Evolutionary conservation across 2,888 invertebrate genomes (phyloP).

Genomic region (Ganaspis brasiliensis): DNA sequence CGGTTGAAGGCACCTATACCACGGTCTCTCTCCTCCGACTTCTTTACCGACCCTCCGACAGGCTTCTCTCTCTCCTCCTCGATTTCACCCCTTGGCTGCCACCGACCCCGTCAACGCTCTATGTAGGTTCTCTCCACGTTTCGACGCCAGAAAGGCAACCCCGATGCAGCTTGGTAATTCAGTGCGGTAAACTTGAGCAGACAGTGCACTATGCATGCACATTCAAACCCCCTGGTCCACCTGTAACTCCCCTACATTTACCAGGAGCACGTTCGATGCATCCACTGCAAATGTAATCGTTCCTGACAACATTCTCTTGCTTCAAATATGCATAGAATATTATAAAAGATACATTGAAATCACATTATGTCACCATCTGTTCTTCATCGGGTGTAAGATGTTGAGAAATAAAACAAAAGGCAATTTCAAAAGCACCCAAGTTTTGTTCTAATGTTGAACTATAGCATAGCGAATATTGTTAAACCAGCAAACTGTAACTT

Average conservation of each 20-base stretch:
- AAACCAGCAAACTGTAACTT: too few species aligned
- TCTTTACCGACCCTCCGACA: constrained; percentile 46
- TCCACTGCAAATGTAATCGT: constrained; percentile 25
- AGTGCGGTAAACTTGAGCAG: constrained; percentile 67
- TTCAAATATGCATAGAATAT: constrained; percentile 28
- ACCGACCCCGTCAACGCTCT: constrained; percentile 46
- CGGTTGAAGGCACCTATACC: constrained; percentile 73
- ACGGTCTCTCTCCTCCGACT: constrained; percentile 50
- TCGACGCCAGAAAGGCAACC: constrained; percentile 51
- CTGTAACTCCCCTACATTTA: constrained; percentile 54
- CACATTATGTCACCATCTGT: not conserved
- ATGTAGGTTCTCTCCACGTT: constrained; percentile 39
- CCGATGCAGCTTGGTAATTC: constrained; percentile 64
- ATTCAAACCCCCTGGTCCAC: constrained; percentile 60
- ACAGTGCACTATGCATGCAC: constrained; percentile 70
- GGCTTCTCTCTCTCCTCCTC: constrained; percentile 48
- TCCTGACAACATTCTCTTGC: constrained; percentile 10
- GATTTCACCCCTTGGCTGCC: constrained; percentile 52
- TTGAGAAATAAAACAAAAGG: too few species aligned
- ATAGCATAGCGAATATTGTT: too few species aligned
- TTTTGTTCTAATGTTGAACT: too few species aligned
- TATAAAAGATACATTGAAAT: constrained; percentile 6
- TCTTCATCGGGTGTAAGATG: too few species aligned
- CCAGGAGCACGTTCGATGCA: constrained; percentile 23
- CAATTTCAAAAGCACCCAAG: too few species aligned